Percentiles rank a stretch among this genome's conserved stretches.
phyloP scores from a whole-genome alignment of 2,888 invertebrate species.

The Clostera curtula region DNA sequence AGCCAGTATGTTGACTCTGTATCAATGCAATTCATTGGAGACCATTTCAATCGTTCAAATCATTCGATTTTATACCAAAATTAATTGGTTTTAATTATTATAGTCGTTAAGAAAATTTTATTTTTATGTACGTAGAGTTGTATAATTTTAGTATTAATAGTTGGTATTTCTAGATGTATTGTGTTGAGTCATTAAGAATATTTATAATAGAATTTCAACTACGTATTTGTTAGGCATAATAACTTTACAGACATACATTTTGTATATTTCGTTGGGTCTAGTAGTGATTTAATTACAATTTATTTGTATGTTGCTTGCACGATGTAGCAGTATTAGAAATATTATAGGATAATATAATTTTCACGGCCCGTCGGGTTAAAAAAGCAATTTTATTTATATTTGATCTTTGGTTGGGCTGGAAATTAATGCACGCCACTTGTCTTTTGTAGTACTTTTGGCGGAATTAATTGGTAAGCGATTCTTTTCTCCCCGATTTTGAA shows the following conservation, averaged over 20 bases:
- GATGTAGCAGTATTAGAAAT: constrained; percentile 19
- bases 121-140: constrained; percentile 14
- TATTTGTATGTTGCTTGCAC: constrained; percentile 22
- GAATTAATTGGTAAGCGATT: too few relatives aligned
- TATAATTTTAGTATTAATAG: constrained; percentile 13
- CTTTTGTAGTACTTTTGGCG: too few relatives aligned
- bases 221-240: constrained; percentile 10
- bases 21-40: constrained; percentile 15
- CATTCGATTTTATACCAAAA: constrained; percentile 20
- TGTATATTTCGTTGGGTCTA: constrained; percentile 13
- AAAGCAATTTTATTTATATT: too few relatives aligned
- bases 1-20: constrained; percentile 12
- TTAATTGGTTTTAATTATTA: too few relatives aligned
- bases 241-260: constrained; percentile 16
- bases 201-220: constrained; percentile 18
- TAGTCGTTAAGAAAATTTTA: too few relatives aligned
- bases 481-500: too few relatives aligned
- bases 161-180: constrained; percentile 26
- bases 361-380: too few relatives aligned
- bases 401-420: too few relatives aligned
- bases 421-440: too few relatives aligned
- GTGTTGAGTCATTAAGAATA: constrained; percentile 27
- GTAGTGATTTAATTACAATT: constrained; percentile 13
- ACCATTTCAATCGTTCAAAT: constrained; percentile 9
- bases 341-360: constrained; percentile 25